These are phyloP conservation scores for Glaucidium brasilianum DNA, from an alignment of 2,113 vertebrate species.

Conservation along the genomic window DNA sequence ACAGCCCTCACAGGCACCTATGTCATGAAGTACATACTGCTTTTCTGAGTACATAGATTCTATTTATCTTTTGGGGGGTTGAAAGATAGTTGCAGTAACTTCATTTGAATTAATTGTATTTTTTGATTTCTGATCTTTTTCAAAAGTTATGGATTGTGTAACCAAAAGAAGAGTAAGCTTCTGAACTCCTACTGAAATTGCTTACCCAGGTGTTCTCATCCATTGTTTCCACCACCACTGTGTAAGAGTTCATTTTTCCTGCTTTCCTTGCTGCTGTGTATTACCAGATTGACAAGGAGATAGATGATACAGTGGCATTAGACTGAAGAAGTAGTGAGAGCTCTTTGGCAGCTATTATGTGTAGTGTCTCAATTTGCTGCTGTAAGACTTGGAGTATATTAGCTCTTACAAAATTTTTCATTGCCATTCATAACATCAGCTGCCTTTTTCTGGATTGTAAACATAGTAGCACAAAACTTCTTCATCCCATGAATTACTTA, in stretches of 20 bases:
- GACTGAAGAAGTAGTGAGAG: not conserved
- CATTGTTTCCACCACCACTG: not conserved
- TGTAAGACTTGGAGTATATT: not conserved
- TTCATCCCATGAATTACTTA: not conserved
- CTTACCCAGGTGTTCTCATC: not conserved
- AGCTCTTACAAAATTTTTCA: not conserved
- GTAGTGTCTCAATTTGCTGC: not conserved
- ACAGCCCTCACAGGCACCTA: too few species aligned
- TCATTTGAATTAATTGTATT: not conserved
- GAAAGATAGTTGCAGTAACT: not conserved
- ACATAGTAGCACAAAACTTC: not conserved
- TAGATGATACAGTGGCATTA: not conserved
- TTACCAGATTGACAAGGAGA: not conserved
- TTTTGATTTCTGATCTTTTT: not conserved
- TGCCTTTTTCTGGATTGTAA: not conserved
- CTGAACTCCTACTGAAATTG: not conserved
- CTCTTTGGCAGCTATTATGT: not conserved
- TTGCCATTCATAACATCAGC: not conserved
- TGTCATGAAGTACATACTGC: not conserved
- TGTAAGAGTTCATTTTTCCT: not conserved
- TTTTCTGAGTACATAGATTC: not conserved
- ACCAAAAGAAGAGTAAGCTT: not conserved
- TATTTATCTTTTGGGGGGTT: not conserved
- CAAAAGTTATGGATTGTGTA: not conserved
- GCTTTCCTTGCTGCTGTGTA: not conserved